Base-by-base conservation (phyloP, 2,797 vertebrate species). In the Xyrichtys novacula region DNA sequence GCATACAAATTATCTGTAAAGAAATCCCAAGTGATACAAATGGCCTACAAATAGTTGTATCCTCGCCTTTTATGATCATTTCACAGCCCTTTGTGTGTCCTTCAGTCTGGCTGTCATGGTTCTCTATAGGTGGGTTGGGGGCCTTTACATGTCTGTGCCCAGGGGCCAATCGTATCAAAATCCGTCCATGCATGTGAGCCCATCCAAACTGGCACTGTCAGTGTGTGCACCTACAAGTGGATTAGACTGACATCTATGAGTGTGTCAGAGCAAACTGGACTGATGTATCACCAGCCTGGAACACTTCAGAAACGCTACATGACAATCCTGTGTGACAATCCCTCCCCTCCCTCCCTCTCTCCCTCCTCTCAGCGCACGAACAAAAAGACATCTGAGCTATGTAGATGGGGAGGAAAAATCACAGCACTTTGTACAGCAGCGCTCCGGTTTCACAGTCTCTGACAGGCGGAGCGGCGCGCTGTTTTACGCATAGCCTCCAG, bases 331-430 rank as follows among this genome's bases (percentile, higher is more conserved):
- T 54, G 26, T 75, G 84, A 89, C 78, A 74, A 19, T 81, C 66
- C 19, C 48, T 60, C 70, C 68, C 61, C 68, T 36, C 42, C 32
- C 59, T 28, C 36, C 53, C 50, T 39, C 31, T 60, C 54, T 32
- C 63, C 50, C 70, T 63, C 53, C 76, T 75, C 70, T 54, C 44
- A 28, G 69, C 78, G 47, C 77, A 70, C 61, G 75, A 88, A 91
- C 87, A 89, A 89, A 89, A 87, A 87, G 86, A 90, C 84, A 91
- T 86, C 47, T 50, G 88, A 91, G 85, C 89, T 85, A 61, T 85
- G 84, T 79, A 74, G 79, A 88, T 71, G 80, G 73, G 81, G 79
- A 78, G 79, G 77, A 85, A 42, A 83, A 79, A 80, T 85, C 89
- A 26, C 78, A 70, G 81, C 81, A 66, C 83, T 80, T 66, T 82